Percentiles rank a stretch among this genome's conserved stretches.
These are phyloP conservation scores for Etheostoma spectabile DNA, from an alignment of 2,113 vertebrate species.

Conservation along the genomic window DNA sequence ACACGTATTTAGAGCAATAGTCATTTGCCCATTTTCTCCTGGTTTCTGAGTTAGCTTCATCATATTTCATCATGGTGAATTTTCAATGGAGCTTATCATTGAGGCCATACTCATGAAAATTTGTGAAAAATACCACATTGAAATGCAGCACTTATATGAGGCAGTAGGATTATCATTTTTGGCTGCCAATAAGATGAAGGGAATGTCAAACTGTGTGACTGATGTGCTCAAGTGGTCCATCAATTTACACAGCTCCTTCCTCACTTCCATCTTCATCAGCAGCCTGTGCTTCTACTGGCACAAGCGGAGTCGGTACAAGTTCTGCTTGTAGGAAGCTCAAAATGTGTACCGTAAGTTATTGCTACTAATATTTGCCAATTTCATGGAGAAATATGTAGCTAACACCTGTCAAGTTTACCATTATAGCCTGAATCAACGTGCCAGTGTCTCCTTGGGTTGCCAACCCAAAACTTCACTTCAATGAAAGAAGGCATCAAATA, in stretches of 20 bases:
- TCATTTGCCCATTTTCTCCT: neutral
- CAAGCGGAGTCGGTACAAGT: neutral
- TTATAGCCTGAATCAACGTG: neutral
- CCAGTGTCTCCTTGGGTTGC: neutral
- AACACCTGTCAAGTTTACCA: conserved; percentile 2
- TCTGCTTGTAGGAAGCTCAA: neutral
- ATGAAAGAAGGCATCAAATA: neutral
- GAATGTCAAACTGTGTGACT: conserved; percentile 15
- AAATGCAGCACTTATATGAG: conserved; percentile 1
- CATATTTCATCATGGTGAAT: conserved; percentile 16
- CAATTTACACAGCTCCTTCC: conserved; percentile 20
- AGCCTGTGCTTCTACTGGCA: conserved; percentile 6
- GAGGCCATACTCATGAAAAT: neutral
- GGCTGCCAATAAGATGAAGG: conserved; percentile 5
- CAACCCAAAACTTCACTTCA: neutral
- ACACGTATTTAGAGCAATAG: neutral
- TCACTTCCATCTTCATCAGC: conserved; percentile 13
- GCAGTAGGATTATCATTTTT: conserved; percentile 22
- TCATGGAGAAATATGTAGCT: neutral
- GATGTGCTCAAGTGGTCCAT: conserved; percentile 7
- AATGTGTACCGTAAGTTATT: neutral
- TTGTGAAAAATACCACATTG: conserved; percentile 28
- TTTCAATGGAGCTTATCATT: neutral
- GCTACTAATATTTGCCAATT: conserved; percentile 5
- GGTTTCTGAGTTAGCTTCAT: neutral